Evolutionary conservation across 2,888 invertebrate genomes (phyloP), one percentile per base, ranked within the genome.

Genomic region (Rotaria socialis): DNA sequence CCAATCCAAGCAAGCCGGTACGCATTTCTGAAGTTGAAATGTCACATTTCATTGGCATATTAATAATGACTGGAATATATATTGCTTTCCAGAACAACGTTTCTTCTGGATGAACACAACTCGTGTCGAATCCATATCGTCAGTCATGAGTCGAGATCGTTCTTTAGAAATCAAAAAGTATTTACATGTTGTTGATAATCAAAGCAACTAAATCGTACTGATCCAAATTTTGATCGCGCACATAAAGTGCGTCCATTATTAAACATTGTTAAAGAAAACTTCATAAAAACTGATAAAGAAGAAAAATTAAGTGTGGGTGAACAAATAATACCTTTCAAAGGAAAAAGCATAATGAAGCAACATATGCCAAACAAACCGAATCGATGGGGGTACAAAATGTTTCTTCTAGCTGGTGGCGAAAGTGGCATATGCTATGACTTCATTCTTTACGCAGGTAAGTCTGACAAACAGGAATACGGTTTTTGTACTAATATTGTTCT

Each of bases 381-480:
- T 75, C 87, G 86, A 58, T 88, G 88, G 88, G 88, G 88, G 19
- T 87, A 88, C 80, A 88, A 88, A 86, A 74, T 88, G 27, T 88
- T 85, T 74, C 14, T 74, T 41, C 41, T 74, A 27, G 74, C 74
- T 14, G 74, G 74, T 5, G 74, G 74, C 41, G 74, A 35, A 27
- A 74, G 74, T 27, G 74, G 74, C 74, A 74, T 35, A 3, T 35
- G 74, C 10, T 74, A 74, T 74, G 74, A 74, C 10, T 74, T 74
- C 19, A 0, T 74, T 60, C 14, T 60, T 27, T 74, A 74, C 41
- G 35, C 10, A 16, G 74, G 35, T 3, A 74, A 74, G 41, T 27
- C 35, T 47, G 47, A 47, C 4, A 47, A 2, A 47, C 47, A 47
- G 35, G 35, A 35, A 35, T 2, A 35, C 1, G 35, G 35, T 35